Percentiles rank a stretch among this genome's conserved stretches.
Evolutionary conservation across 2,113 vertebrate genomes (phyloP).

Genomic region (Haplochromis vanheusdeni): DNA sequence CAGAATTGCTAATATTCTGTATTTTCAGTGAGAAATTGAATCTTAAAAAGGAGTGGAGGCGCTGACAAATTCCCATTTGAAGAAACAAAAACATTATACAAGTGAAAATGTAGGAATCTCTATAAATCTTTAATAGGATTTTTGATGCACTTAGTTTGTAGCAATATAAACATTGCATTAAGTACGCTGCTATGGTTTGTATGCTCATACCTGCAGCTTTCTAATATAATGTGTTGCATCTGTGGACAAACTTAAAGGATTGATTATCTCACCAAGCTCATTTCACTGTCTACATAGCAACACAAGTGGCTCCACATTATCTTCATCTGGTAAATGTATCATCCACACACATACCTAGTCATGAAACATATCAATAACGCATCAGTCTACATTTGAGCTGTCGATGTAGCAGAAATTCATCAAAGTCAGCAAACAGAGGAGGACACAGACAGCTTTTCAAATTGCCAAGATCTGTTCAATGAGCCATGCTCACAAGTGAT

Average conservation of each 20-base stretch:
- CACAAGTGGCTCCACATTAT: background rate
- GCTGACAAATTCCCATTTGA: background rate
- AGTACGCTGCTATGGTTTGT: background rate
- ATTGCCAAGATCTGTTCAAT: constrained; percentile 58
- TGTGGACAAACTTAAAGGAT: background rate
- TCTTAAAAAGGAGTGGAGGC: background rate
- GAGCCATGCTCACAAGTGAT: constrained; percentile 54
- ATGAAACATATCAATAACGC: constrained; percentile 48
- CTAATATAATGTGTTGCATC: background rate
- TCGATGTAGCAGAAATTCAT: constrained; percentile 57
- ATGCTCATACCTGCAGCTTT: background rate
- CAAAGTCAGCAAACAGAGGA: constrained; percentile 61
- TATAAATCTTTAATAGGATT: fast-evolving
- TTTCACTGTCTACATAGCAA: background rate
- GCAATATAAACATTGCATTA: background rate
- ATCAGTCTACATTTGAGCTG: constrained; percentile 51
- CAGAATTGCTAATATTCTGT: background rate
- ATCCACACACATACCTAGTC: background rate
- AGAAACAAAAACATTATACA: background rate
- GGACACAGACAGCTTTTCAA: constrained; percentile 33
- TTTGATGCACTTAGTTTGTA: background rate
- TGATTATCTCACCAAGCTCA: background rate
- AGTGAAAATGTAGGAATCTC: background rate
- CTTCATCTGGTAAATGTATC: constrained; percentile 7
- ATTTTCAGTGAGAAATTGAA: background rate